These are phyloP conservation scores for Lasioglossum albipes DNA, from an alignment of 1,140 invertebrate species.

Conservation along the genomic window DNA sequence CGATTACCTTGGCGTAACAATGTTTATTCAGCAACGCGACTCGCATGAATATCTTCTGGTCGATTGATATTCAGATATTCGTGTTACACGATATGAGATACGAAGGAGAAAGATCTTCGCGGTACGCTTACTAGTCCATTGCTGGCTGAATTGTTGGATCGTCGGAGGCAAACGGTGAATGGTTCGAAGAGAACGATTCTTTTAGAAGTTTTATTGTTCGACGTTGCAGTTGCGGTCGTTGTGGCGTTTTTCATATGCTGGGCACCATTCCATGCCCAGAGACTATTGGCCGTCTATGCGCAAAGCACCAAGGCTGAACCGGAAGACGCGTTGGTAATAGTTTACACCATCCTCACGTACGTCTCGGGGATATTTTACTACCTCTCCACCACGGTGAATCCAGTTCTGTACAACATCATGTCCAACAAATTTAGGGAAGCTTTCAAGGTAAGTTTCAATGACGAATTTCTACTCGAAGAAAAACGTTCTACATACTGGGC, in stretches of 20 bases:
- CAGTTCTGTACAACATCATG: slow-evolving; percentile 93
- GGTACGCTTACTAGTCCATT: background rate
- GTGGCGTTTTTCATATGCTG: slow-evolving; percentile 97
- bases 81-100: background rate
- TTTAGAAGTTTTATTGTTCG: background rate
- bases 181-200: too few relatives aligned
- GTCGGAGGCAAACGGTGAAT: background rate
- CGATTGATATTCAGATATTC: slow-evolving; percentile 28
- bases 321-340: slow-evolving; percentile 72
- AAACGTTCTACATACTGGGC: too few relatives aligned
- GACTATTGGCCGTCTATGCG: slow-evolving; percentile 87
- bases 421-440: slow-evolving; percentile 92
- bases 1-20: background rate
- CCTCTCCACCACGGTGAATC: slow-evolving; percentile 89
- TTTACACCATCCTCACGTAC: slow-evolving; percentile 85
- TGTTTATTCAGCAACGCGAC: background rate
- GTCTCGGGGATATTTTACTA: slow-evolving; percentile 87
- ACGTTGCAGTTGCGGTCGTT: slow-evolving; percentile 92
- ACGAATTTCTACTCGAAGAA: background rate
- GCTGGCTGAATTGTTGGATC: background rate
- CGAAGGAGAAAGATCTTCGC: background rate
- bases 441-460: slow-evolving; percentile 84
- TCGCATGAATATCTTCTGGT: background rate
- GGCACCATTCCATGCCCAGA: slow-evolving; percentile 96
- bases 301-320: slow-evolving; percentile 70